These are phyloP conservation scores for Apeira syringaria DNA, from an alignment of 2,888 invertebrate genomes.

Conservation along the genomic window DNA sequence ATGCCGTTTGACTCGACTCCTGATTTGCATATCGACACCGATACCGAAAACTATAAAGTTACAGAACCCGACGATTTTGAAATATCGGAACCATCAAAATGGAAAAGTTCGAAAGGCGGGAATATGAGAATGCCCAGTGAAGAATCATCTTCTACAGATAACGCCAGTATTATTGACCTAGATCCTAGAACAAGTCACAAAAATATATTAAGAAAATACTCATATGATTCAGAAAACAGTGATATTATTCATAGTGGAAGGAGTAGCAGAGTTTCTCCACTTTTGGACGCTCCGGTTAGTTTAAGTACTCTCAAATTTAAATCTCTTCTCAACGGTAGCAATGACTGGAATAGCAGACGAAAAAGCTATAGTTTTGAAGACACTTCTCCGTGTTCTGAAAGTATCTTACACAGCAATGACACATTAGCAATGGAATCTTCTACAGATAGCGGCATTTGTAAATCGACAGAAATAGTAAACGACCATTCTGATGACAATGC, in stretches of 20 bases:
- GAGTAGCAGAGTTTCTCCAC: slow-evolving; percentile 56
- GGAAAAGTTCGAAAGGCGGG: slow-evolving; percentile 86
- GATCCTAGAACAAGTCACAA: slow-evolving; percentile 54
- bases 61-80: slow-evolving; percentile 82
- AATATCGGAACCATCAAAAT: slow-evolving; percentile 83
- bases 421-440: slow-evolving; percentile 87
- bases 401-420: slow-evolving; percentile 61
- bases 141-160: slow-evolving; percentile 75
- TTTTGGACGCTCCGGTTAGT: slow-evolving; percentile 62
- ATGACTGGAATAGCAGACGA: slow-evolving; percentile 88
- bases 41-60: slow-evolving; percentile 70
- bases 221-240: slow-evolving; percentile 65
- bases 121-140: slow-evolving; percentile 87
- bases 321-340: slow-evolving; percentile 66
- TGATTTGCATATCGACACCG: slow-evolving; percentile 47
- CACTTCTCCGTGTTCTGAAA: slow-evolving; percentile 61
- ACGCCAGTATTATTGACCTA: slow-evolving; percentile 72
- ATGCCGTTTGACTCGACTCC: slow-evolving; percentile 62
- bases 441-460: slow-evolving; percentile 90
- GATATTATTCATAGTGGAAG: slow-evolving; percentile 50
- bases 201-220: slow-evolving; percentile 58
- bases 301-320: slow-evolving; percentile 72
- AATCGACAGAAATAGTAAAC: slow-evolving; percentile 87
- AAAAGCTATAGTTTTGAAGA: slow-evolving; percentile 90
- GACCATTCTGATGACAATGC: slow-evolving; percentile 51